A percentile compares a stretch with the other conserved stretches of the same genome.
These are phyloP conservation scores for Cotesia congregata DNA, from an alignment of 2,888 invertebrate species.

Conservation along the genomic window DNA sequence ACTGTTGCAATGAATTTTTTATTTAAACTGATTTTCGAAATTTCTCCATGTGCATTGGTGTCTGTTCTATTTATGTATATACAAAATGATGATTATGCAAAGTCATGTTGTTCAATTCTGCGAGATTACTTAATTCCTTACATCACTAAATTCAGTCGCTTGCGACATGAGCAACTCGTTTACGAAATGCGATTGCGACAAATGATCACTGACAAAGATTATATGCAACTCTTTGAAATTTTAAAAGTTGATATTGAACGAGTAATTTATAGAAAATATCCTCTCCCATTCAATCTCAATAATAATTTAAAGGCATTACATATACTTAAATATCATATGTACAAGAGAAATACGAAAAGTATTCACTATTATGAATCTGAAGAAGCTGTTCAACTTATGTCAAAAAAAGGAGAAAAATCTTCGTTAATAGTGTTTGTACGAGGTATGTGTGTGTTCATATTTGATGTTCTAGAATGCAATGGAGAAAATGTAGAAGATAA, in stretches of 20 bases:
- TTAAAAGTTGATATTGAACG: conserved; percentile 3
- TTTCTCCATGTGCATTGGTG: conserved; percentile 13
- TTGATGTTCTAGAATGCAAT: not conserved
- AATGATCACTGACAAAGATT: conserved; percentile 14
- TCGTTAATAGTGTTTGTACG: not conserved
- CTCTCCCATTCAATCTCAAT: not conserved
- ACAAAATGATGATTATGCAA: conserved; percentile 10
- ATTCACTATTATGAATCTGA: conserved; percentile 8
- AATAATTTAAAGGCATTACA: not conserved
- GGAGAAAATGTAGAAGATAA: conserved; percentile 7
- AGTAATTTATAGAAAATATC: conserved; percentile 1
- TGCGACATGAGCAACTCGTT: conserved; percentile 11
- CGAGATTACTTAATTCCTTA: conserved; percentile 3
- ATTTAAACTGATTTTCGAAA: conserved; percentile 13
- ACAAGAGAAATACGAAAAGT: not conserved
- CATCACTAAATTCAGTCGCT: conserved; percentile 7
- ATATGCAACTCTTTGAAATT: conserved; percentile 10
- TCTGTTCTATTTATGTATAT: conserved; percentile 10
- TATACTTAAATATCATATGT: conserved; percentile 6
- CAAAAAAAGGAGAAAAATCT: not conserved
- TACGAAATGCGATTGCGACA: conserved; percentile 17
- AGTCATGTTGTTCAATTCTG: conserved; percentile 10
- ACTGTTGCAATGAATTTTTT: conserved; percentile 11
- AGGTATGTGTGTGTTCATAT: conserved; percentile 5
- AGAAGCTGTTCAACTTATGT: conserved; percentile 8